phyloP scores from a whole-genome alignment of 2,888 invertebrate species.

The Abrostola tripartita region DNA sequence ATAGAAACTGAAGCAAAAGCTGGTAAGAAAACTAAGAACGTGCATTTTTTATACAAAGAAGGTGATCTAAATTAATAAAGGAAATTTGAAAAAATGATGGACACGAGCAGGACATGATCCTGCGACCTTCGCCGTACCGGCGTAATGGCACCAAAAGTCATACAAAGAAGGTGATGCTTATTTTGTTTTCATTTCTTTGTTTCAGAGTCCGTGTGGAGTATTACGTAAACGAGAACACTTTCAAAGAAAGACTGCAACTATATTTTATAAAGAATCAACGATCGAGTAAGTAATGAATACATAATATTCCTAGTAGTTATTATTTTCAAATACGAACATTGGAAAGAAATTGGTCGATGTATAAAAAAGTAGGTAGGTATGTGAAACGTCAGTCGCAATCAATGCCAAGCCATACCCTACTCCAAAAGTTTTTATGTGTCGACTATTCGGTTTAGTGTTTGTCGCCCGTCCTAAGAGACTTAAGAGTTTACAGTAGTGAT shows the following conservation, averaged over 20 bases:
- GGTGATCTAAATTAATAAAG: no score
- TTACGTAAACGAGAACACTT: conserved; percentile 99
- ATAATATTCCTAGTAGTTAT: background rate
- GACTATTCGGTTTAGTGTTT: conserved; percentile 2
- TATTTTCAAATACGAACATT: no score
- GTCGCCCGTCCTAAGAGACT: background rate
- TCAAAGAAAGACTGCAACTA: conserved; percentile 99
- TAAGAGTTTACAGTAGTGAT: background rate
- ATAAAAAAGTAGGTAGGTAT: background rate
- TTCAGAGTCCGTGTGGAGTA: conserved; percentile 99
- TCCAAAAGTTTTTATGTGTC: background rate
- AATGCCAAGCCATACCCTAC: conserved; percentile 4
- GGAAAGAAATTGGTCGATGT: background rate
- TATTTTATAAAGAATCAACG: conserved; percentile 99
- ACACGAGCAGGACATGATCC: no score
- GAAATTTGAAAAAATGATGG: no score
- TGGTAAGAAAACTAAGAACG: background rate
- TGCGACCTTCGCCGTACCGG: no score
- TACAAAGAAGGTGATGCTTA: background rate
- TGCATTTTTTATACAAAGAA: background rate
- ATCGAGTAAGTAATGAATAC: conserved; percentile 94
- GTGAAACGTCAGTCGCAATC: conserved; percentile 7
- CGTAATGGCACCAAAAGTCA: no score
- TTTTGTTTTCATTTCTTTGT: conserved; percentile 76
- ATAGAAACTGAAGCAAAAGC: background rate